phyloP scores from a whole-genome alignment of 2,797 vertebrate genomes.

The Acrossocheilus wenchowensis region DNA sequence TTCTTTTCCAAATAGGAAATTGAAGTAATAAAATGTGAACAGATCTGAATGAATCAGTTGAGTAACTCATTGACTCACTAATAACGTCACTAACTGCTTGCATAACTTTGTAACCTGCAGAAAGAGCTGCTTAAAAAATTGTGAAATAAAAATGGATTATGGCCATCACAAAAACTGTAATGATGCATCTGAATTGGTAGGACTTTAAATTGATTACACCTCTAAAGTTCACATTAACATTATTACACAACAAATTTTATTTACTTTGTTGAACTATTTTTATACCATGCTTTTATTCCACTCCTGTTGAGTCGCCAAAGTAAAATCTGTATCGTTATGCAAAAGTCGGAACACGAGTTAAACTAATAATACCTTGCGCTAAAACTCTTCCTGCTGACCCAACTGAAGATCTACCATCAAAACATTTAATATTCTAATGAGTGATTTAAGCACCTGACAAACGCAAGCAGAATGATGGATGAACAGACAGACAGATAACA shows the following conservation, averaged over 20 bases:
- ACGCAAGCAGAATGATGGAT: slow-evolving; percentile 71
- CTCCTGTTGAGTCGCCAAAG: background rate
- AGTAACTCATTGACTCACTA: background rate
- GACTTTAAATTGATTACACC: background rate
- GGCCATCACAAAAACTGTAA: background rate
- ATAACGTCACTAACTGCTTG: background rate
- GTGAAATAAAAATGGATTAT: background rate
- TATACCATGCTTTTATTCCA: background rate
- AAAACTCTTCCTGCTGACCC: slow-evolving; percentile 71
- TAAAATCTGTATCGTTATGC: background rate
- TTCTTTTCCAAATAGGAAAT: background rate
- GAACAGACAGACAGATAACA: slow-evolving; percentile 64
- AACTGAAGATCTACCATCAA: slow-evolving; percentile 77
- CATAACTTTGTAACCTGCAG: background rate
- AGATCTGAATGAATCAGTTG: background rate
- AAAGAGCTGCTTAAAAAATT: background rate
- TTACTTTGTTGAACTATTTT: background rate
- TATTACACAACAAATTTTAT: background rate
- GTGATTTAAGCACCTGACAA: slow-evolving; percentile 79
- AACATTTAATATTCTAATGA: slow-evolving; percentile 78
- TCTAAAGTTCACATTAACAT: background rate
- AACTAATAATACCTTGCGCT: slow-evolving; percentile 62
- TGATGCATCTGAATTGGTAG: background rate
- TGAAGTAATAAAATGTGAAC: background rate
- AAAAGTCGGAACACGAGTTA: background rate